Evolutionary conservation across 2,113 vertebrate genomes (phyloP).

Genomic region (Pavo muticus): DNA sequence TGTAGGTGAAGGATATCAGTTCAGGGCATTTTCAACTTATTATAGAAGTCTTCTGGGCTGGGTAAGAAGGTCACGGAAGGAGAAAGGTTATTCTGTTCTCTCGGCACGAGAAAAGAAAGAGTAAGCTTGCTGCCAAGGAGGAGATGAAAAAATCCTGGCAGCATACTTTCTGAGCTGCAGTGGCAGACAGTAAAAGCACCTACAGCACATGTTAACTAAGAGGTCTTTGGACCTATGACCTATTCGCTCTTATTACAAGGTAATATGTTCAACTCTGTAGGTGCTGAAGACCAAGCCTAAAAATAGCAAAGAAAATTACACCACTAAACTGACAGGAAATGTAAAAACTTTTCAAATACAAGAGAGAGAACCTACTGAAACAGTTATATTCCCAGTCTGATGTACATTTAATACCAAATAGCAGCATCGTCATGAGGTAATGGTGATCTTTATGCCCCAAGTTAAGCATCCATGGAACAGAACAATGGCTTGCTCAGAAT

Average conservation of each 20-base stretch:
- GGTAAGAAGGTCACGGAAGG: not conserved
- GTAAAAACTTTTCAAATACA: conserved; percentile 45
- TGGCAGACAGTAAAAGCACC: not conserved
- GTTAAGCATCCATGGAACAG: not conserved
- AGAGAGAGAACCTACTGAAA: not conserved
- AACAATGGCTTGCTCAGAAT: not conserved
- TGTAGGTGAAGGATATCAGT: not conserved
- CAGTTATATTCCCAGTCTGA: not conserved
- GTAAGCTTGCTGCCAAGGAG: not conserved
- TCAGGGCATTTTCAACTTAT: not conserved
- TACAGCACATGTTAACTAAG: not conserved
- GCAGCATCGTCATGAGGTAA: not conserved
- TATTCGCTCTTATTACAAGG: not conserved
- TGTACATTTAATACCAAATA: not conserved
- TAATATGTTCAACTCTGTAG: not conserved
- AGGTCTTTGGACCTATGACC: not conserved
- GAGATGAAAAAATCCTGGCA: not conserved
- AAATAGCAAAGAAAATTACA: conserved; percentile 50
- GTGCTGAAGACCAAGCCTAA: conserved; percentile 27
- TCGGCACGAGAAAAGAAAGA: not conserved
- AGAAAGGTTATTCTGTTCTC: not conserved
- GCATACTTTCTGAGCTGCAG: not conserved
- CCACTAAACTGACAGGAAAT: conserved; percentile 54
- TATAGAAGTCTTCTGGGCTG: not conserved
- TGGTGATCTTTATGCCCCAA: not conserved